Evolutionary conservation across 1,140 invertebrate genomes (phyloP), one percentile per base, ranked within the genome.

Genomic region (Bombus ignitus): DNA sequence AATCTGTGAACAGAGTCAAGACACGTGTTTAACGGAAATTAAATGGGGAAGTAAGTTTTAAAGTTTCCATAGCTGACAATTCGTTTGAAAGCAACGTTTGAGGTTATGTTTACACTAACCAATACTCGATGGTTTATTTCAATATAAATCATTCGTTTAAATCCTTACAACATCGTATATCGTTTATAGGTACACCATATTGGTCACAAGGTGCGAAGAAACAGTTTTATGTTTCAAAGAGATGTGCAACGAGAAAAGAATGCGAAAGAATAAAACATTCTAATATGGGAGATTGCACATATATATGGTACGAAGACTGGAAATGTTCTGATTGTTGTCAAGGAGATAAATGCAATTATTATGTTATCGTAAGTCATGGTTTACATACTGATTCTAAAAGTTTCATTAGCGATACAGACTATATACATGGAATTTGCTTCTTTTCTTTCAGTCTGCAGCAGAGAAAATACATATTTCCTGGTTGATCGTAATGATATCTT

Each of bases 261-360:
- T 99, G 99, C 94, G 96, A 97, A 80, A 95, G 95, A 83, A 96
- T 96, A 81, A 96, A 97, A 88, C 96, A 95, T 77, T 95, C 95
- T 37, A 97, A 97, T 87, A 98, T 98, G 96, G 95, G 96, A 25
- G 96, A 96, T 86, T 99, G 99, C 93, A 98, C 98, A 35, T 97
- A 99, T 92, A 98, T 99, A 92, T 99, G 98, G 98, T 99, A 99
- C 92, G 97, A 98, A 92, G 99, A 99, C 95, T 99, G 99, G 99
- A 97, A 97, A 86, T 99, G 99, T 96, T 98, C 98, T 1, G 99
- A 99, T 94, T 99, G 99, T 95, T 99, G 99, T 94, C 97, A 97
- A 92, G 99, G 99, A 70, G 99, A 99, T 95, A 96, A 98, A 83
- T 99, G 99, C 94, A 99, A 99, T 94, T 99, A 98, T 94, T 99